Base-by-base conservation (phyloP, 2,797 vertebrate genomes). In the Danio tinwini region DNA sequence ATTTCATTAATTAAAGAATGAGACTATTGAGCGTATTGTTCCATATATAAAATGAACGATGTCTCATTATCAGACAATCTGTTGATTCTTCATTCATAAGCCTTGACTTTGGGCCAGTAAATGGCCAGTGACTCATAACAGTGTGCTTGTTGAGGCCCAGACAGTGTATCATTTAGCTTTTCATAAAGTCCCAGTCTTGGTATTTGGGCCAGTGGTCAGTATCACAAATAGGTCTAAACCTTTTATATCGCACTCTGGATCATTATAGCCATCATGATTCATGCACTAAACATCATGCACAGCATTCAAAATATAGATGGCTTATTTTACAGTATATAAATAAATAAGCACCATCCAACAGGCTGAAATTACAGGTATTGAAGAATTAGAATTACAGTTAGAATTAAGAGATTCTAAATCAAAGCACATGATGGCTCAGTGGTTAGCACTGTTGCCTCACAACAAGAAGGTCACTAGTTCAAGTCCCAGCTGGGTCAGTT, bases 91-190 rank as follows among this genome's bases (percentile, higher is more conserved):
- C 12, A 69, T 69, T 50, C 37, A 49, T 21, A 70, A 8, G 65
- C 19, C 37, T 53, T 44, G 50, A 61, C 39, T 71, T 50, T 52
- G 68, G 45, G 8, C 47, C 82, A 78, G 74, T 82, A 85, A 86
- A 88, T 81, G 84, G 83, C 42, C 70, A 37, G 81, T 86, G 84
- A 87, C 81, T 86, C 84, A 86, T 68, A 39, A 45, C 47, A 19
- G 64, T 29, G 61, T 81, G 71, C 62, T 37, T 71, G 71, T 81
- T 72, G 56, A 42, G 49, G 78, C 39, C 29, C 47, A 77, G 17
- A 71, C 40, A 9, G 56, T 1, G 59, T 67, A 19, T 80, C 72
- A 62, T 79, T 76, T 70, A 78, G 73, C 14, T 40, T 49, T 68
- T 75, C 13, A 13, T 39, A 47, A 77, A 78, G 47, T 78, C 45